phyloP scores from a whole-genome alignment of 2,888 invertebrate genomes.

The Cyclophora albipunctata region DNA sequence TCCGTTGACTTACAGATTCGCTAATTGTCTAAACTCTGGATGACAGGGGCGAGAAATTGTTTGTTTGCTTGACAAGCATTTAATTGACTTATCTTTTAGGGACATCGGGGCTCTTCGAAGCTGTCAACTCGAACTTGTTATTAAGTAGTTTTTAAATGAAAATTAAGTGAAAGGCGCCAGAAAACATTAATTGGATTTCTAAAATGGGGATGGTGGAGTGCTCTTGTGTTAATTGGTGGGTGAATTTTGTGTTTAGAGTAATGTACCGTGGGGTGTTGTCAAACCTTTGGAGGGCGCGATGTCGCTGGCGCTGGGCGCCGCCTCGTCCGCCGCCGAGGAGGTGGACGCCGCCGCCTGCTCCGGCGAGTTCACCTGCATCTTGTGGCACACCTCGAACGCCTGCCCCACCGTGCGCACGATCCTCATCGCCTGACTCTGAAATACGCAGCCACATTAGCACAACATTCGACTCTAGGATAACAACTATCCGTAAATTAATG shows the following conservation, averaged over 20 bases:
- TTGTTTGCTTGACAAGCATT: too few species aligned
- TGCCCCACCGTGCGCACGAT: conserved; percentile 99
- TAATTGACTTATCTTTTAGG: too few species aligned
- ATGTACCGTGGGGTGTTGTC: conserved; percentile 10
- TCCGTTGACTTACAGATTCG: too few species aligned
- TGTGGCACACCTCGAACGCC: conserved; percentile 99
- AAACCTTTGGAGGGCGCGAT: conserved; percentile 51
- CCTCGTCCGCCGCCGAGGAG: conserved; percentile 49
- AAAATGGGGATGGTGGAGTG: too few species aligned
- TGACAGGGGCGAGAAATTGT: too few species aligned
- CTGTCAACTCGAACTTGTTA: too few species aligned
- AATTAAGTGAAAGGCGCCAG: too few species aligned
- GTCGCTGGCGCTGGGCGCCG: conserved; percentile 37
- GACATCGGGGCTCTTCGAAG: too few species aligned
- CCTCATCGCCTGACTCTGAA: conserved; percentile 97
- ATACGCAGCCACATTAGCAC: conserved; percentile 18
- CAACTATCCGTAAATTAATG: background rate
- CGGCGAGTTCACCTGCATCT: conserved; percentile 82
- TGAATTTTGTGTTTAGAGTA: conserved; percentile 5
- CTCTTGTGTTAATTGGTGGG: too few species aligned
- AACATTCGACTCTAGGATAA: conserved; percentile 7
- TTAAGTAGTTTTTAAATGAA: too few species aligned
- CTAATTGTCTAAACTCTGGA: too few species aligned
- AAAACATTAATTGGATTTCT: too few species aligned
- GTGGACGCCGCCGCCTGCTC: conserved; percentile 55